A percentile compares a stretch with the other conserved stretches of the same genome.
These are phyloP conservation scores for Coleophora deauratella DNA, from an alignment of 2,888 invertebrate species.

Conservation along the genomic window DNA sequence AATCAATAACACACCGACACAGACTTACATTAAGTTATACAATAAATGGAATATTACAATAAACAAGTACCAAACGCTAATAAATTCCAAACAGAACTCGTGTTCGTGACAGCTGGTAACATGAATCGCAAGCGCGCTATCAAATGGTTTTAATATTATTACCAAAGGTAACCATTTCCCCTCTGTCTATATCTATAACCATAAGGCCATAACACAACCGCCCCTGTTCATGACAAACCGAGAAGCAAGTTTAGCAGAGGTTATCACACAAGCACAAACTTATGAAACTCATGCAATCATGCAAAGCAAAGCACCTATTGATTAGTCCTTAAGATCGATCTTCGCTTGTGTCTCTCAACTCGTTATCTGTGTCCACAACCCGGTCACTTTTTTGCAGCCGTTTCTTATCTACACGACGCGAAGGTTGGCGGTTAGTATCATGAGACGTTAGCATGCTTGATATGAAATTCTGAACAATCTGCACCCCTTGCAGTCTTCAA, in stretches of 20 bases:
- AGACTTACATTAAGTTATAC: too few relatives aligned
- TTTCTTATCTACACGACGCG: conserved; percentile 27
- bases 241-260: conserved; percentile 30
- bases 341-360: conserved; percentile 17
- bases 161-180: conserved; percentile 29
- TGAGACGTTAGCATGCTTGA: neutral
- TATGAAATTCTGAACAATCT: too few relatives aligned
- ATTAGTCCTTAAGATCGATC: conserved; percentile 19
- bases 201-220: conserved; percentile 30
- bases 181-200: conserved; percentile 13
- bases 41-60: too few relatives aligned
- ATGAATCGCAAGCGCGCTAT: conserved; percentile 1
- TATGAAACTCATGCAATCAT: conserved; percentile 1
- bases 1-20: too few relatives aligned
- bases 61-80: too few relatives aligned
- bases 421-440: conserved; percentile 20
- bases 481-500: too few relatives aligned
- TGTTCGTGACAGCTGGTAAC: neutral
- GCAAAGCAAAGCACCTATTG: conserved; percentile 15
- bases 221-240: conserved; percentile 37
- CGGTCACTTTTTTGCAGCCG: conserved; percentile 33
- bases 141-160: conserved; percentile 28
- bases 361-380: conserved; percentile 34
- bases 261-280: conserved; percentile 21
- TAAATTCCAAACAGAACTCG: too few relatives aligned